These are phyloP conservation scores for Rhaphigaster nebulosa DNA, from an alignment of 2,888 invertebrate genomes.

Conservation along the genomic window DNA sequence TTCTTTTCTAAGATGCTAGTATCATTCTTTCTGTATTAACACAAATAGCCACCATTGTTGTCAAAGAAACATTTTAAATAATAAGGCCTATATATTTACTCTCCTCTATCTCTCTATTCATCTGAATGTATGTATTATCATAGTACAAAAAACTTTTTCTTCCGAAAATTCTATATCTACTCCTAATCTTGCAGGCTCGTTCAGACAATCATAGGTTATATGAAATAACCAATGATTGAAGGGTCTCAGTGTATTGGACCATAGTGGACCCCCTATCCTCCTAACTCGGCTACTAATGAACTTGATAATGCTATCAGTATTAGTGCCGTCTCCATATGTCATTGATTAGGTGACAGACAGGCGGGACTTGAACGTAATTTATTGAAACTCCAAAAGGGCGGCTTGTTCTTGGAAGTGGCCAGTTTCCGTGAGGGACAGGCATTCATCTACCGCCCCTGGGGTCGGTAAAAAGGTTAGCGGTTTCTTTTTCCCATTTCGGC, in stretches of 20 bases:
- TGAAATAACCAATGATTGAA: too few relatives aligned
- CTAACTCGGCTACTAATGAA: not conserved
- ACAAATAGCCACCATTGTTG: not conserved
- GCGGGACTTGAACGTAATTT: not conserved
- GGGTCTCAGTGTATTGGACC: not conserved
- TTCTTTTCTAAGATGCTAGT: not conserved
- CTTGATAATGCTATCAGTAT: not conserved
- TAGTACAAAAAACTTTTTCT: too few relatives aligned
- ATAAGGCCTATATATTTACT: too few relatives aligned
- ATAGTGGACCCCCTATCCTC: not conserved
- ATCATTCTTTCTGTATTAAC: not conserved
- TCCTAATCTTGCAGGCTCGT: too few relatives aligned
- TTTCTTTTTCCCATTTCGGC: constrained; percentile 1
- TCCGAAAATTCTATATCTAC: too few relatives aligned
- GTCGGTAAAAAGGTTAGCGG: constrained; percentile 29
- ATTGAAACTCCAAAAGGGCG: not conserved
- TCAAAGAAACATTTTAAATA: too few relatives aligned
- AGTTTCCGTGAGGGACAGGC: not conserved
- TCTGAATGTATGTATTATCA: too few relatives aligned
- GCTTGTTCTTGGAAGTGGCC: not conserved
- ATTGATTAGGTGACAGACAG: constrained; percentile 3
- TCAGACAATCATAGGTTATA: too few relatives aligned
- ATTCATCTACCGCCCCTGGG: not conserved
- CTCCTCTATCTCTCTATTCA: too few relatives aligned
- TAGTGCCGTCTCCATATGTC: constrained; percentile 13